phyloP scores from a whole-genome alignment of 2,113 vertebrate species.

The Smithornis capensis region DNA sequence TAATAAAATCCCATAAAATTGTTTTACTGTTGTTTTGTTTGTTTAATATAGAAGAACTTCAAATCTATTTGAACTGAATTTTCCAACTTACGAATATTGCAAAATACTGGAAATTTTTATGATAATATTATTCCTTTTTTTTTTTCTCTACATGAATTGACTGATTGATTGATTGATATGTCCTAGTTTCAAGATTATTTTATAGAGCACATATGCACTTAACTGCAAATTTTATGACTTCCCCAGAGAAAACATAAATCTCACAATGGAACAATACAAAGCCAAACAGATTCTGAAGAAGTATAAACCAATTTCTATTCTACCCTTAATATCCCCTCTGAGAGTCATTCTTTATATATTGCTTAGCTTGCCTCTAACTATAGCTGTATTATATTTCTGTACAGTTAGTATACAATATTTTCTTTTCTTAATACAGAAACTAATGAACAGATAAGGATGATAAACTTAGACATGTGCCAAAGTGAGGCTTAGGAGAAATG shows the following conservation, averaged over 20 bases:
- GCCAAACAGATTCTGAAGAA: conserved; percentile 35
- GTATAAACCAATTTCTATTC: conserved; percentile 35
- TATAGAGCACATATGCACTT: conserved; percentile 14
- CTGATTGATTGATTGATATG: not conserved
- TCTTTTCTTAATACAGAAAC: not conserved
- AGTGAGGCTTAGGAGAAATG: not conserved
- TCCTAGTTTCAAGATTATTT: conserved; percentile 33
- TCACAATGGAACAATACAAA: not conserved
- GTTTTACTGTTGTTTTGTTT: not conserved
- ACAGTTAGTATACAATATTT: conserved; percentile 2
- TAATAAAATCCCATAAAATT: not conserved
- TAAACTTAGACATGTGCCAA: not conserved
- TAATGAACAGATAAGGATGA: not conserved
- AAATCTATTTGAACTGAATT: not conserved
- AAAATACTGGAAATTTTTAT: not conserved
- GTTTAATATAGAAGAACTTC: not conserved
- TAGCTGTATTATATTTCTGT: not conserved
- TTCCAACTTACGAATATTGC: not conserved
- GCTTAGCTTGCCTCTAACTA: not conserved
- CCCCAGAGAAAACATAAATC: conserved; percentile 38
- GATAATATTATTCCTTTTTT: not conserved
- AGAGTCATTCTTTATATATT: conserved; percentile 21
- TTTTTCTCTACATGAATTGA: not conserved
- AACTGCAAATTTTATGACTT: conserved; percentile 37
- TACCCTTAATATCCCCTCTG: conserved; percentile 9